These are phyloP conservation scores for Mythimna albipuncta DNA, from an alignment of 2,888 invertebrate genomes.

Conservation along the genomic window DNA sequence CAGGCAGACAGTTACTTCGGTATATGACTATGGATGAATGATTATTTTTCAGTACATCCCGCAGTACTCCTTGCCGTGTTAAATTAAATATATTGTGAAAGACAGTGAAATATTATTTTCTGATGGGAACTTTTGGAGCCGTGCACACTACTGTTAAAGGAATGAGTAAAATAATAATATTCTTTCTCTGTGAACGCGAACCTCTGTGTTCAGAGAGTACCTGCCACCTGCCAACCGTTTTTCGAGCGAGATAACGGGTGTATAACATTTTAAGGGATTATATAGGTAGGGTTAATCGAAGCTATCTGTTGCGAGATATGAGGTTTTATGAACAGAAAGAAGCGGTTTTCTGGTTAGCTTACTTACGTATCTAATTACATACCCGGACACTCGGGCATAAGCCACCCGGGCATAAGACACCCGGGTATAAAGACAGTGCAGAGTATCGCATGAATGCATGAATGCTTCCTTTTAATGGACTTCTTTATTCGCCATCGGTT, in stretches of 20 bases:
- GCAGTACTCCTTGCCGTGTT: background rate
- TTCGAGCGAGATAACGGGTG: slow-evolving; percentile 14
- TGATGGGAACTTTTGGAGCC: background rate
- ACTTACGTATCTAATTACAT: slow-evolving; percentile 7
- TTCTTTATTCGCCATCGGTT: slow-evolving; percentile 24
- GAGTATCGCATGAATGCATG: background rate
- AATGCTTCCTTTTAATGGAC: slow-evolving; percentile 4
- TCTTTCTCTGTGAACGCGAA: slow-evolving; percentile 10
- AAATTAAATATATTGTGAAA: slow-evolving; percentile 3
- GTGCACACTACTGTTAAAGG: background rate
- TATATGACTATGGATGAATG: too few relatives aligned
- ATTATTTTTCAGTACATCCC: background rate
- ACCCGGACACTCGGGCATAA: background rate
- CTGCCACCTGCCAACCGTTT: slow-evolving; percentile 21
- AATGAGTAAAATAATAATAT: slow-evolving; percentile 4
- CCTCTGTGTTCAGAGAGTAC: slow-evolving; percentile 3
- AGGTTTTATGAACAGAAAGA: slow-evolving; percentile 8
- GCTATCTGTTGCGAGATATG: slow-evolving; percentile 14
- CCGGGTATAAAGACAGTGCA: slow-evolving; percentile 5
- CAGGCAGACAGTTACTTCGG: too few relatives aligned
- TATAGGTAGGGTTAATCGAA: slow-evolving; percentile 15
- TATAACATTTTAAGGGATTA: slow-evolving; percentile 16
- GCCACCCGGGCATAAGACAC: background rate
- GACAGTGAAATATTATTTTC: slow-evolving; percentile 10
- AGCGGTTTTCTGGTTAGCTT: slow-evolving; percentile 20